A percentile compares a stretch with the other conserved stretches of the same genome.
These are phyloP conservation scores for Acleris sparsana DNA, from an alignment of 2,888 invertebrate species.

Conservation along the genomic window DNA sequence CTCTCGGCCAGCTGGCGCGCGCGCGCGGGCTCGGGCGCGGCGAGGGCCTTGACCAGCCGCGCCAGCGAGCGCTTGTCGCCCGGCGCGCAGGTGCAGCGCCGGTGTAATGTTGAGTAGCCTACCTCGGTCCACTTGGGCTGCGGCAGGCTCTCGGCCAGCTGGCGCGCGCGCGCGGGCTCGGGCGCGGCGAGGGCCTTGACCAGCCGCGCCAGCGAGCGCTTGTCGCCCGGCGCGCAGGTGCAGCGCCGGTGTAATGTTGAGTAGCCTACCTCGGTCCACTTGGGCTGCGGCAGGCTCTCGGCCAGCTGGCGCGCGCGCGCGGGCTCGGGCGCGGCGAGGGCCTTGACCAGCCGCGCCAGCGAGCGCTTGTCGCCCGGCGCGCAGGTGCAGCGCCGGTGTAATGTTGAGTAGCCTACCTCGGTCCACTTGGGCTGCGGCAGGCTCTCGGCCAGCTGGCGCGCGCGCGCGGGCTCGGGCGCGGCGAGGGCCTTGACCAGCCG, in stretches of 20 bases:
- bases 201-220: constrained; percentile 92
- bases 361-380: constrained; percentile 91
- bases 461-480: constrained; percentile 90
- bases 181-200: constrained; percentile 94
- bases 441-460: constrained; percentile 83
- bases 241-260: no score
- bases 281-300: constrained; percentile 60
- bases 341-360: constrained; percentile 95
- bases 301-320: constrained; percentile 88
- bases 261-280: constrained; percentile 60
- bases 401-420: constrained; percentile 62
- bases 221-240: constrained; percentile 91
- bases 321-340: constrained; percentile 92
- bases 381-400: no score
- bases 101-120: no score
- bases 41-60: constrained; percentile 95
- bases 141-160: constrained; percentile 73
- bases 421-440: constrained; percentile 65
- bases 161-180: constrained; percentile 90
- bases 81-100: no score
- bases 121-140: constrained; percentile 65
- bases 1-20: constrained; percentile 85
- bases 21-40: constrained; percentile 89
- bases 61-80: constrained; percentile 91
- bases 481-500: constrained; percentile 96